Evolutionary conservation across 2,113 vertebrate genomes (phyloP).

Genomic region (Astatotilapia flaviijosephi): DNA sequence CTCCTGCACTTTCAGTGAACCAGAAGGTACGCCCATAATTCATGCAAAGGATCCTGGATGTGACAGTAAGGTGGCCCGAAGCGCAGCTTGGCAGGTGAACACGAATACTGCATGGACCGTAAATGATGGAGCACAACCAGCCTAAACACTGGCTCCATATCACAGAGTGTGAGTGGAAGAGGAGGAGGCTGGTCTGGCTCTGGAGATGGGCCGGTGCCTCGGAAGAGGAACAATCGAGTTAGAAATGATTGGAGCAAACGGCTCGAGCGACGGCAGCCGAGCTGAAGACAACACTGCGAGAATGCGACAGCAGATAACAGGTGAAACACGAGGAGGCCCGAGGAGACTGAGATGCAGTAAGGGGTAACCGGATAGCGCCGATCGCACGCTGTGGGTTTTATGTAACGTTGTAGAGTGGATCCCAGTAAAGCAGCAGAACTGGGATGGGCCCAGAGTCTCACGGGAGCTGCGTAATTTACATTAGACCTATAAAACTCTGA

Average conservation of each 20-base stretch:
- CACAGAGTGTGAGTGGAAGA: neutral
- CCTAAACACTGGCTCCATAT: neutral
- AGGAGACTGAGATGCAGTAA: neutral
- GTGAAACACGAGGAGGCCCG: neutral
- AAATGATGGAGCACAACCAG: neutral
- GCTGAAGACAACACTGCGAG: neutral
- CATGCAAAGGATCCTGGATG: neutral
- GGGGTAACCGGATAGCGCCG: neutral
- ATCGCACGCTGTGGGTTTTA: constrained; percentile 5
- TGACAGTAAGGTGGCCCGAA: neutral
- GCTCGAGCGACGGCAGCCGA: neutral
- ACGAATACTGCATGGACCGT: neutral
- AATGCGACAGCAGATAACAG: neutral
- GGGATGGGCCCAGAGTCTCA: constrained; percentile 12
- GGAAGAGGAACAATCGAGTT: neutral
- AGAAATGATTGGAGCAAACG: neutral
- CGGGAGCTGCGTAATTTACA: constrained; percentile 22
- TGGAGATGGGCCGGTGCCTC: neutral
- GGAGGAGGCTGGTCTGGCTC: neutral
- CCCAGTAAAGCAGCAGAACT: neutral
- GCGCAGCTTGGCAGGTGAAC: neutral
- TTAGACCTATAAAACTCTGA: constrained; percentile 13
- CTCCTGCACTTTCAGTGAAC: neutral
- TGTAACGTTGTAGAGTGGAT: neutral
- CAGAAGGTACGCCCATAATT: neutral